Conservation (phyloP, 2,797 vertebrate species). For the Sebastolobus alascanus region DNA sequence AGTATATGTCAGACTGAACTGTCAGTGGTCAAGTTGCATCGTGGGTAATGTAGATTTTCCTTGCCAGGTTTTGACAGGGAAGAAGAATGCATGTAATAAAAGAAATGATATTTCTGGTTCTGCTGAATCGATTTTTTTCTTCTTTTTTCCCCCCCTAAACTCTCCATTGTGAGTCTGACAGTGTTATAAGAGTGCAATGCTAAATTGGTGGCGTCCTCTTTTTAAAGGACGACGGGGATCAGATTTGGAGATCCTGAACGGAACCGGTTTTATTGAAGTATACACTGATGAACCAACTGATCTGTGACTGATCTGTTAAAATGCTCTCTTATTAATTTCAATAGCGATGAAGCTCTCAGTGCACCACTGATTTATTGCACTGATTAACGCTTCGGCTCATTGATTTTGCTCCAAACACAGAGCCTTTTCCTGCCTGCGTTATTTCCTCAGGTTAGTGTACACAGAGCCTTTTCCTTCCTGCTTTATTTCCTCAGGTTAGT, state of each 20-base stretch:
- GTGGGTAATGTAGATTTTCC: background rate
- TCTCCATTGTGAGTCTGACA: background rate
- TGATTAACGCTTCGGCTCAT: background rate
- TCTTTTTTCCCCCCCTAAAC: background rate
- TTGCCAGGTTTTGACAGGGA: background rate
- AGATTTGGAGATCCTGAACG: background rate
- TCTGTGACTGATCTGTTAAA: background rate
- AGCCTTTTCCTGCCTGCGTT: background rate
- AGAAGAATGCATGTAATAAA: background rate
- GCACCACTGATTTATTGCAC: background rate
- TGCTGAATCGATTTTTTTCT: background rate
- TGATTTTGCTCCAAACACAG: conserved; percentile 12
- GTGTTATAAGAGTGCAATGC: background rate
- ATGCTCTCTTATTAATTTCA: background rate
- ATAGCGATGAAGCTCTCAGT: background rate
- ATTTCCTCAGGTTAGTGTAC: background rate
- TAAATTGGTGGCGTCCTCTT: background rate
- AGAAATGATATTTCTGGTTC: background rate
- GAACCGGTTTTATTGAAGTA: background rate
- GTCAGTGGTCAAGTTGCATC: background rate
- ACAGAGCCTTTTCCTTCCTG: background rate
- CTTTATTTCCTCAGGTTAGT: background rate
- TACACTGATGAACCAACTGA: background rate
- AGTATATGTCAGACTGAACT: background rate
- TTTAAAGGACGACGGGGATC: background rate